Percentiles rank a stretch among this genome's conserved stretches.
Evolutionary conservation across 2,797 vertebrate genomes (phyloP).

Genomic region (Tinamus major): DNA sequence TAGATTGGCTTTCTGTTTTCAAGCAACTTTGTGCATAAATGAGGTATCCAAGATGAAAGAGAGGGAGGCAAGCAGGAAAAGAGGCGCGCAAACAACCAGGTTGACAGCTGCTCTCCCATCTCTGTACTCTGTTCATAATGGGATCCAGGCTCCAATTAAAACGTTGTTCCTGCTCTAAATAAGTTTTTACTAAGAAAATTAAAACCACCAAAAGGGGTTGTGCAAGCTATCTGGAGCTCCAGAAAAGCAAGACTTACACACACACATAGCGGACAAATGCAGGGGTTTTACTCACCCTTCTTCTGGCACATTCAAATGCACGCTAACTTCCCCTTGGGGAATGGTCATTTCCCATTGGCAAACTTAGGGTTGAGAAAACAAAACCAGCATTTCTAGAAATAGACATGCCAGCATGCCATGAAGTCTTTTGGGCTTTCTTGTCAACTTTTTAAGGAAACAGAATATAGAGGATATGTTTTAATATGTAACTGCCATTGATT

Average conservation of each 20-base stretch:
- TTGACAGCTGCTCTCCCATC: background rate
- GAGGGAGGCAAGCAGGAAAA: background rate
- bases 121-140: conserved; percentile 17
- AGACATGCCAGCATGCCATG: background rate
- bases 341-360: background rate
- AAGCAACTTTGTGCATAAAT: background rate
- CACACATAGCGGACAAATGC: background rate
- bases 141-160: conserved; percentile 7
- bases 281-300: conserved; percentile 49
- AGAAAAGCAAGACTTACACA: conserved; percentile 22
- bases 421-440: background rate
- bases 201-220: conserved; percentile 29
- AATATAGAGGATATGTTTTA: background rate
- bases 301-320: background rate
- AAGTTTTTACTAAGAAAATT: conserved; percentile 41
- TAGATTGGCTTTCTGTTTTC: background rate
- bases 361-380: background rate
- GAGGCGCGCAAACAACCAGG: background rate
- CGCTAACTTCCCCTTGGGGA: conserved; percentile 1
- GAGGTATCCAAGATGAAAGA: background rate
- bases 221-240: conserved; percentile 44
- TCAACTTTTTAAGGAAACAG: conserved; percentile 8
- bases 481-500: background rate
- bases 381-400: conserved; percentile 21
- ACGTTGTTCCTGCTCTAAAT: background rate